Evolutionary conservation across 2,888 invertebrate species (phyloP), one percentile per base, ranked within the genome.

Genomic region (Endomychus coccineus): DNA sequence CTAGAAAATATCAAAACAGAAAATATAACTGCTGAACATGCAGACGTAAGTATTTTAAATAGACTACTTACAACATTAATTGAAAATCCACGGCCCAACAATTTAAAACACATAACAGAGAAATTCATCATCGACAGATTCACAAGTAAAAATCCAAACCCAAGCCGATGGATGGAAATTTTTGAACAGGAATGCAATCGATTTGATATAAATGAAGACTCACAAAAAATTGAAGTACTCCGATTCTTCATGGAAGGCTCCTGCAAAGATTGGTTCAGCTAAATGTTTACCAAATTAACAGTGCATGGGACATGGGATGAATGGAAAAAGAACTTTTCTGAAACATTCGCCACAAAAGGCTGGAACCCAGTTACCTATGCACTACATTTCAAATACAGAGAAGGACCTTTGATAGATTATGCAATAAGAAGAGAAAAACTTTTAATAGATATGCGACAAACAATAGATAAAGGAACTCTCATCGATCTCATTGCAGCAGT

Each of bases 311-410:
- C 27, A 27, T 51, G 49, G 54, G 4, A 21, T 13, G 43, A 44
- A 46, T 55, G 55, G 51, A 52, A 49, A 43, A 27, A 44, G 4
- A 49, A 24, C 41, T 54, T 54, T 22, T 24, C 44, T 19, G 48
- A 51, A 16, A 38, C 50, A 27, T 52, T 52, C 34, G 40, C 48
- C 34, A 40, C 49, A 27, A 50, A 45, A 36, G 52, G 51, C 45
- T 54, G 54, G 54, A 47, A 29, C 34, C 45, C 39, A 22, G 37
- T 34, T 11, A 45, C 5, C 12, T 53, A 52, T 35, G 51, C 52
- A 21, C 27, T 48, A 38, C 29, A 34, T 15, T 54, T 41, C 32
- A 53, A 30, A 32, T 49, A 55, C 34, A 48, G 34, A 32, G 50
- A 49, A 46, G 50, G 52, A 16, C 46, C 42, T 37, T 34, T 52